Evolutionary conservation across 2,113 vertebrate genomes (phyloP).

Genomic region (Pelusios castaneus): DNA sequence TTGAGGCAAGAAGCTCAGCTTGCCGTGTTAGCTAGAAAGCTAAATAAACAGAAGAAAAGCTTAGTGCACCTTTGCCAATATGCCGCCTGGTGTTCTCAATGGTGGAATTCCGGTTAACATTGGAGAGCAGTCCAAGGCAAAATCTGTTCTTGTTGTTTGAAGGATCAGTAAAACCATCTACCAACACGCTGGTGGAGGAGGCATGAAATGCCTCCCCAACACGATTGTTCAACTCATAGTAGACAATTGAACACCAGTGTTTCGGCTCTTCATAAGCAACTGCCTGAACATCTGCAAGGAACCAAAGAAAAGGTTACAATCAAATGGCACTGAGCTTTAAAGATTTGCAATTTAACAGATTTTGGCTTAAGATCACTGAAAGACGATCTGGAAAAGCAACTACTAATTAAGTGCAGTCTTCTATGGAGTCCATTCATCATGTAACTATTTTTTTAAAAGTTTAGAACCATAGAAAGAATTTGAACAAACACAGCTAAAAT

Average conservation of each 20-base stretch:
- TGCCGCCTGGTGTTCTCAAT: constrained; percentile 98
- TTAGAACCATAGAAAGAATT: background rate
- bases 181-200: constrained; percentile 95
- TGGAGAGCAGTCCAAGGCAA: constrained; percentile 97
- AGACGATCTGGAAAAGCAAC: background rate
- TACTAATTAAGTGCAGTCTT: background rate
- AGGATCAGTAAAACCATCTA: constrained; percentile 98
- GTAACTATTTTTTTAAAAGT: background rate
- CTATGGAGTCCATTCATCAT: background rate
- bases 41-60: background rate
- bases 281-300: constrained; percentile 91
- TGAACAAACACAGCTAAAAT: background rate
- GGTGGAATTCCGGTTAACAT: constrained; percentile 98
- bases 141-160: constrained; percentile 99
- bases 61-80: constrained; percentile 91
- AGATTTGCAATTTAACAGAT: background rate
- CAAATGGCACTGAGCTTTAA: background rate
- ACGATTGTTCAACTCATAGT: constrained; percentile 98
- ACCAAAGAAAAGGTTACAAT: constrained; percentile 49
- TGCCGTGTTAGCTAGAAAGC: fast-evolving
- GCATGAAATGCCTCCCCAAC: constrained; percentile 97
- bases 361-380: background rate
- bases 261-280: constrained; percentile 97
- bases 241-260: constrained; percentile 99
- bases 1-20: background rate